Percentiles rank a stretch among this genome's conserved stretches.
phyloP scores from a whole-genome alignment of 35 echinoderm and acorn worm species.

The Heliocidaris tuberculata region DNA sequence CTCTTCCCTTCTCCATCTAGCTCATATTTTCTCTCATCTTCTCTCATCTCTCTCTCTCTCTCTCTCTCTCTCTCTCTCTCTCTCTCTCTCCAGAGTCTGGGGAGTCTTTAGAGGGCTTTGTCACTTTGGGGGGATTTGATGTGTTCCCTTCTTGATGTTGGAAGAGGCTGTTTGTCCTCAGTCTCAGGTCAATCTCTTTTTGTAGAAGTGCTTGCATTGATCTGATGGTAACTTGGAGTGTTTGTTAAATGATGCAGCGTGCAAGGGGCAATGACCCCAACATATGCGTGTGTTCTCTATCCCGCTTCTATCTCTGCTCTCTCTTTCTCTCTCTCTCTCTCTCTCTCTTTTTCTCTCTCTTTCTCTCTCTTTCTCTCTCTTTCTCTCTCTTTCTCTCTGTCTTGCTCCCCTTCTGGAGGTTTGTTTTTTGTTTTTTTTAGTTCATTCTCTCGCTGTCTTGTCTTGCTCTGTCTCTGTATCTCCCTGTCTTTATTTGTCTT shows the following conservation, averaged over 20 bases:
- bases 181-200: slow-evolving; percentile 43
- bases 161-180: slow-evolving; percentile 37
- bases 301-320: neutral
- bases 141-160: neutral
- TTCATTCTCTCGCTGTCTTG: neutral
- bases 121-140: slow-evolving; percentile 13
- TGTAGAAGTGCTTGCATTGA: slow-evolving; percentile 34
- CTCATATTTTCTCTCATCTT: neutral
- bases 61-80: neutral
- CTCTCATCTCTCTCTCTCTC: neutral
- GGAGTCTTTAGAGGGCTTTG: slow-evolving; percentile 8
- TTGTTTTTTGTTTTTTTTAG: too few species aligned
- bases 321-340: neutral
- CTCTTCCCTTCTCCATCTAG: neutral
- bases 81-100: neutral
- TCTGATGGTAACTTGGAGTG: slow-evolving; percentile 33
- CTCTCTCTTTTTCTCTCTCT: neutral
- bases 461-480: neutral
- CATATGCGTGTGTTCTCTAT: neutral
- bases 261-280: slow-evolving; percentile 20
- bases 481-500: neutral
- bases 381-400: neutral
- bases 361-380: neutral
- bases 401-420: neutral
- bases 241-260: slow-evolving; percentile 20